Percentiles rank a stretch among this genome's conserved stretches.
phyloP scores from a whole-genome alignment of 2,797 vertebrate genomes.

The Presbytis comata region DNA sequence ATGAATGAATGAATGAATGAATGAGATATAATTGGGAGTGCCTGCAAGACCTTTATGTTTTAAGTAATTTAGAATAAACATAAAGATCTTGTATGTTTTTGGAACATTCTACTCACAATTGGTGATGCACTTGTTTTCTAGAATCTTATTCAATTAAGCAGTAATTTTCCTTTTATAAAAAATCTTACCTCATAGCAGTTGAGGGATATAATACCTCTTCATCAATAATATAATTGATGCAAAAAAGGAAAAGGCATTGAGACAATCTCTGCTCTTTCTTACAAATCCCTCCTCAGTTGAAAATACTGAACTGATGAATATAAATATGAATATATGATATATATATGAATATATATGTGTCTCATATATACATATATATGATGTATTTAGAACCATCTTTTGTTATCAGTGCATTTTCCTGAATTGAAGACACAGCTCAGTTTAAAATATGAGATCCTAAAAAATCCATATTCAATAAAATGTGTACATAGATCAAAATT shows the following conservation, averaged over 20 bases:
- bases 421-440: background rate
- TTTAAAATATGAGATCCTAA: background rate
- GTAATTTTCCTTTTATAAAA: background rate
- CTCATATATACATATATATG: too few species aligned
- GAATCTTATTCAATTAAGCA: background rate
- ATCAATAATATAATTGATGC: background rate
- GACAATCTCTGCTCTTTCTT: background rate
- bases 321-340: background rate
- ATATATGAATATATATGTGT: too few species aligned
- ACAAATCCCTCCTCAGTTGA: background rate
- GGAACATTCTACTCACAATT: background rate
- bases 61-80: background rate
- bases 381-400: background rate
- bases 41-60: background rate
- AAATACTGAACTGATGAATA: background rate
- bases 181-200: background rate
- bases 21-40: background rate
- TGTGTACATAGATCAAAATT: background rate
- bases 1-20: background rate
- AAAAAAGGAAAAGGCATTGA: background rate
- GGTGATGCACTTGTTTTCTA: background rate
- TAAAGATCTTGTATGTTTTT: background rate
- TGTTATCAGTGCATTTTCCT: background rate
- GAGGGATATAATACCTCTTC: background rate
- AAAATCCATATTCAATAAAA: background rate